Base-by-base conservation (phyloP, 2,113 vertebrate species). In the Actenoides hombroni region DNA sequence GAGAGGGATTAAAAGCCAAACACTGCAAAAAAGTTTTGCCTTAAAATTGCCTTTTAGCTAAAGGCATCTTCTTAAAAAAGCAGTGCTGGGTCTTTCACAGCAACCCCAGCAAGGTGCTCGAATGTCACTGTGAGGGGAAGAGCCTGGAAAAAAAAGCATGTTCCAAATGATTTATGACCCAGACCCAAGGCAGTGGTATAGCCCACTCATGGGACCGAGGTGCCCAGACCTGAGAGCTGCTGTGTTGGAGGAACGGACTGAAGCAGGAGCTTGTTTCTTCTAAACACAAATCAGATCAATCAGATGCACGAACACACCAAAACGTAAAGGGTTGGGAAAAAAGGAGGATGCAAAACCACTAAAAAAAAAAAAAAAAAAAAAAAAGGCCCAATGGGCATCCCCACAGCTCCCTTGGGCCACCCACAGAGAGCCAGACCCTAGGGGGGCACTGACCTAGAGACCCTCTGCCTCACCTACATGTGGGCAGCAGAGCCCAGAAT, bases 381-480 rank as follows among this genome's bases (percentile, higher is more conserved):
- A 42, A 40, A 42, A 25, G 15, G 31, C 44, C 48, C 31, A 46
- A n/a, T 10, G 20, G 44, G 65, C 31, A 46, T 17, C 39, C 39
- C 24, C 64, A 49, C n/a, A 77, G 20, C 16, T 42, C 24, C 60
- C 42, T 10, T 6, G 15, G 54, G 60, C 20, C 25, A 24, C 29
- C 61, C 63, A 53, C 0, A 0, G 31, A 63, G 31, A 70, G 40
- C 5, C 69, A 84, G 59, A 60, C 5, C 73, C 48, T 20, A 10
- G 7, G 14, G 37, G 35, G 13, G 14, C 37, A 61, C 39, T 19
- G 56, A 49, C 67, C n/a, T 74, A 39, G n/a, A 80, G 39, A 16
- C 20, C 31, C 51, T 37, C 46, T 21, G 51, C 70, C 64, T 83
- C 35, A 68, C 31, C 57, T 54, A 44, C 31, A 5, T 0, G 0